Conservation (phyloP, 1,140 invertebrate genomes). For the Mya arenaria region DNA sequence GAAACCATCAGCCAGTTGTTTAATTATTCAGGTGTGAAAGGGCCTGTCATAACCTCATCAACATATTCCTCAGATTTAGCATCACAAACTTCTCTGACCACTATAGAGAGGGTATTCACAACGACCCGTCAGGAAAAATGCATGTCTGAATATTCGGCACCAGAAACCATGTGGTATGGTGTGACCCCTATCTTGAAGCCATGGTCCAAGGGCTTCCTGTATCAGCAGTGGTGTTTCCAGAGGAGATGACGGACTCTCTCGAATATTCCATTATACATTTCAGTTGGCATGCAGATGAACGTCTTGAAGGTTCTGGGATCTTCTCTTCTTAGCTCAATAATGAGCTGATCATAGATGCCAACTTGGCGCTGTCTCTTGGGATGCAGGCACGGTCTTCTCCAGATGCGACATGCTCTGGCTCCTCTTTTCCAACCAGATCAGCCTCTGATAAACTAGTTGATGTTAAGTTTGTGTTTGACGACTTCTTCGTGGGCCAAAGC, state of each 20-base stretch:
- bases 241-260: background rate
- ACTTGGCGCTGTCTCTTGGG: conserved; percentile 4
- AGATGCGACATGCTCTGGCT: conserved; percentile 1
- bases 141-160: conserved; percentile 12
- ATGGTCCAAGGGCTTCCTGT: conserved; percentile 9
- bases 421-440: background rate
- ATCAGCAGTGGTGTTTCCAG: background rate
- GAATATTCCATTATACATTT: background rate
- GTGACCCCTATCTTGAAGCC: background rate
- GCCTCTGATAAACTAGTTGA: background rate
- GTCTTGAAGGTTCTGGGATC: conserved; percentile 4
- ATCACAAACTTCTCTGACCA: conserved; percentile 8
- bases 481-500: conserved; percentile 18
- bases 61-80: conserved; percentile 28
- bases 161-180: background rate
- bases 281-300: conserved; percentile 11
- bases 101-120: conserved; percentile 13
- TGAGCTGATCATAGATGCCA: conserved; percentile 19
- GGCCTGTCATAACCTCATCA: conserved; percentile 21
- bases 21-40: background rate
- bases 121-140: conserved; percentile 7
- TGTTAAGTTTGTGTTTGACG: background rate
- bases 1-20: conserved; percentile 68
- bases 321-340: conserved; percentile 10
- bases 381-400: conserved; percentile 14